Base-by-base conservation (phyloP, 1,140 invertebrate genomes). In the Rhopalosiphum padi region DNA sequence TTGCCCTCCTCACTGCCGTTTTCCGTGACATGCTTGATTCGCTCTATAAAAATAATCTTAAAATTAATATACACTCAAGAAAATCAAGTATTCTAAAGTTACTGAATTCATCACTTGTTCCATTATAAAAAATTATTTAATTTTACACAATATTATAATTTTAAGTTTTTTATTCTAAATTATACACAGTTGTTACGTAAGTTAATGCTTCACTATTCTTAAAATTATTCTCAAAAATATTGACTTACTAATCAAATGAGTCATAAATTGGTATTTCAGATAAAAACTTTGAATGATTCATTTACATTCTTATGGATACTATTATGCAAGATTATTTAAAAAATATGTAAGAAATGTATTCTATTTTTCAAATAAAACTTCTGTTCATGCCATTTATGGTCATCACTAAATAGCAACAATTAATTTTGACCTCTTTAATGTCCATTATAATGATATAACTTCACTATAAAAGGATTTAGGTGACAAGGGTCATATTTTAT, bases 1-100 rank as follows among this genome's bases (percentile, higher is more conserved):
- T 98, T 85, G 97, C 97, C 94, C 98, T 97, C 95, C 98, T 97
- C 94, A 97, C 97, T 93, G 98, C 97, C 94, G 98, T 98, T 96
- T 99, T 99, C 93, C 98, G 97, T 94, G 98, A 98, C 94, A 93
- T 98, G 98, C 98, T 99, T 99, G 93, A 94, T 96, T 94, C 86
- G 94, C 88, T 94, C 93, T 94, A 55, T 83, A 90, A 94, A 9
- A 89, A 87, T 90, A 55, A 35, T 37, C 3, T 89, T 5, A 2
- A 43, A 46, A 86, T 30, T 46, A 86, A 85, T 85, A 18, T 11
- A 46, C 30, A 46, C 3, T 46, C 25, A 43, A 30, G 11, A 30
- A 86, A 46, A 86, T n/a, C n/a, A n/a, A 15, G 30, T 11, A 3
- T 43, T 23, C 3, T 37, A 2, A 41, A 37, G 8, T 41, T 85